Conservation (phyloP, 2,797 vertebrate species). For the Notolabrus celidotus region DNA sequence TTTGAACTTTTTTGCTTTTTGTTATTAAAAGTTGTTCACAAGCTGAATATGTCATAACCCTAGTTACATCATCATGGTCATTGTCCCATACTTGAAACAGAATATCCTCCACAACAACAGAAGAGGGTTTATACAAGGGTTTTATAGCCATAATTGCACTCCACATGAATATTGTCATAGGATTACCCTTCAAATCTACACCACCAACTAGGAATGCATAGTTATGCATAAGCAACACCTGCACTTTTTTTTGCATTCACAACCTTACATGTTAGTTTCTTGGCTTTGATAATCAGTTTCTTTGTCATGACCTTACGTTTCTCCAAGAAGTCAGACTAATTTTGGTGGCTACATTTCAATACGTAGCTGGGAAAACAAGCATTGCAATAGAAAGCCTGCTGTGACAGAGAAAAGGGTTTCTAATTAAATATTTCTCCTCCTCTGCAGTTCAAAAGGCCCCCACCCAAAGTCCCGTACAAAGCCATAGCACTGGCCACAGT, state of each 20-base stretch:
- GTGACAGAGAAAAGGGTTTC: conserved; percentile 29
- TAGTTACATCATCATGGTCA: no score
- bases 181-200: no score
- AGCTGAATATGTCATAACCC: neutral
- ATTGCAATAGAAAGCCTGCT: conserved; percentile 6
- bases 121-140: neutral
- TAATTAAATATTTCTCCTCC: conserved; percentile 51
- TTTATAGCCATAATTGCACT: neutral
- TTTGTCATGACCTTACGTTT: neutral
- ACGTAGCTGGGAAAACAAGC: conserved; percentile 12
- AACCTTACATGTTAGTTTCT: neutral
- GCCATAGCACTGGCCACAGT: conserved; percentile 92
- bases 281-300: no score
- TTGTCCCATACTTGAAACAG: neutral
- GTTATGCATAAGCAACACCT: no score
- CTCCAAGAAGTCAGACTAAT: neutral
- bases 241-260: no score
- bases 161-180: neutral
- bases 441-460: conserved; percentile 94
- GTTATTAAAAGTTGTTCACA: no score
- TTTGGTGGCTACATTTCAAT: neutral
- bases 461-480: conserved; percentile 97
- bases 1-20: no score
- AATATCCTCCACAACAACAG: neutral
- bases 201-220: no score